These are phyloP conservation scores for Drosophila formosana DNA, from an alignment of 2,888 invertebrate genomes.

Conservation along the genomic window DNA sequence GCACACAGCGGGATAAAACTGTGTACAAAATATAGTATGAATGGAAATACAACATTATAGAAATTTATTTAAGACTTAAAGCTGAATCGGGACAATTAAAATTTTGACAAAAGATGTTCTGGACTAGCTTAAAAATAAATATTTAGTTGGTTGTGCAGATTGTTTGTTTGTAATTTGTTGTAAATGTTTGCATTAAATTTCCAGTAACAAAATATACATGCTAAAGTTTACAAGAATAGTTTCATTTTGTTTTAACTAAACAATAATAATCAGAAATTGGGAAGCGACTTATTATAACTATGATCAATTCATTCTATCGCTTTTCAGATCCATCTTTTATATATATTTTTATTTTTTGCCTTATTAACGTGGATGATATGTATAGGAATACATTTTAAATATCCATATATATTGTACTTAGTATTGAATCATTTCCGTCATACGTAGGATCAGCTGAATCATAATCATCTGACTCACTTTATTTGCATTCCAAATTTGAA, in stretches of 20 bases:
- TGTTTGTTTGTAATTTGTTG: not conserved
- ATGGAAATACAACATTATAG: not conserved
- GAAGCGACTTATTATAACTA: too few species aligned
- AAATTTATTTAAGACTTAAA: not conserved
- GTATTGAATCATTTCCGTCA: not conserved
- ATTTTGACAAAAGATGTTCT: not conserved
- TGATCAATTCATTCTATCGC: too few species aligned
- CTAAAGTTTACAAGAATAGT: too few species aligned
- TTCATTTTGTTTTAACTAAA: too few species aligned
- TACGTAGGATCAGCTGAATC: not conserved
- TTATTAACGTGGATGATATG: too few species aligned
- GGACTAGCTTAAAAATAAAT: not conserved
- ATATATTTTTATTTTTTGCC: too few species aligned
- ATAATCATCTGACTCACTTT: slow-evolving; percentile 20
- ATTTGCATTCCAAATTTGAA: slow-evolving; percentile 21
- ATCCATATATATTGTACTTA: not conserved
- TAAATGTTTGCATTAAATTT: not conserved
- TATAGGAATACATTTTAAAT: too few species aligned
- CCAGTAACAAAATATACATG: not conserved
- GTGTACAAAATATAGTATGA: not conserved
- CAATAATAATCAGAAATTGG: too few species aligned
- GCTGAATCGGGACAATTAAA: not conserved
- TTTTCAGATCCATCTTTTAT: too few species aligned
- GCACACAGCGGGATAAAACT: not conserved
- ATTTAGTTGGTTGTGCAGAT: not conserved